Base-by-base conservation (phyloP, 2,113 vertebrate genomes). In the Pycnonotus jocosus region DNA sequence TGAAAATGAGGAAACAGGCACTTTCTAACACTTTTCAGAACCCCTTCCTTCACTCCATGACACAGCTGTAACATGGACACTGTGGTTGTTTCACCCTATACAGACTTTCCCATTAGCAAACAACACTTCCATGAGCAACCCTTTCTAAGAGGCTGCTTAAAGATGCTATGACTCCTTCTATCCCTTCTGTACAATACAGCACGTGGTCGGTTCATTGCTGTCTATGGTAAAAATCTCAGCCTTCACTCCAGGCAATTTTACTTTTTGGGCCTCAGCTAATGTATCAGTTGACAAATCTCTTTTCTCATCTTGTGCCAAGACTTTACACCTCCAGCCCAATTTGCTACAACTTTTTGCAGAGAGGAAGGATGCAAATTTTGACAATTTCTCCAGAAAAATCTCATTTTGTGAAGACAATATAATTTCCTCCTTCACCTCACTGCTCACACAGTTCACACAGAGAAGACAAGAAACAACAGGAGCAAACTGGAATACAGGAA, bases 71-170 rank as follows among this genome's bases (percentile, higher is more conserved):
- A 53, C 12, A 10, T 1, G 15, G n/a, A n/a, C 60, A 40, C 22
- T 4, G 11, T 0, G 0, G 35, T 27, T 37, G 14, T 25, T 47
- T 47, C 53, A 45, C 30, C 12, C 42, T 13, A 3, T 7, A 33
- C 12, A 65, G 50, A n/a, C 40, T 54, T 66, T 28, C 28, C 28
- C 1, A 0, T 33, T n/a, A 61, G n/a, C 19, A 72, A 89, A 57
- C 1, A 5, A 45, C 1, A 5, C 13, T 71, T 53, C 47, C 16
- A 28, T 12, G 33, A 45, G 30, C 56, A 81, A 30, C 19, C 11
- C 27, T 30, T 54, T 31, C n/a, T 11, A 64, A 37, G 15, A 86
- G n/a, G 38, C 42, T 84, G 28, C 60, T 70, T 45, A 35, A 70
- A 66, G 58, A 33, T 31, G 19, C 51, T 56, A 31, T 44, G 54